Evolutionary conservation across 2,113 vertebrate genomes (phyloP).

Genomic region (Scopus umbretta): DNA sequence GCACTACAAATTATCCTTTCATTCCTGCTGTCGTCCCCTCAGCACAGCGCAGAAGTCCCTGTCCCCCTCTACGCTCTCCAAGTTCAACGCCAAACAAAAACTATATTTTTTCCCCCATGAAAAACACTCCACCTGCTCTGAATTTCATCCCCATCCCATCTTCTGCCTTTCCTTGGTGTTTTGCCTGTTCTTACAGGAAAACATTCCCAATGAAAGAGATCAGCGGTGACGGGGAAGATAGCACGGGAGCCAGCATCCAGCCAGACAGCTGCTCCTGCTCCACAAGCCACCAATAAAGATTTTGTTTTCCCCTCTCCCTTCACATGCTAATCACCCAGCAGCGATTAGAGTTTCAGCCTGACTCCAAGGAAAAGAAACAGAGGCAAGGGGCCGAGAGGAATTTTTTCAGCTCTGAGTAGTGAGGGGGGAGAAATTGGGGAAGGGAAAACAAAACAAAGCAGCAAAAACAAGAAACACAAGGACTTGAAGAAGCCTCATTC

Average conservation of each 20-base stretch:
- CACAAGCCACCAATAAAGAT: slow-evolving; percentile 11
- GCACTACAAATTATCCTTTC: slow-evolving; percentile 67
- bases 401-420: background rate
- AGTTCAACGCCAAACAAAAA: background rate
- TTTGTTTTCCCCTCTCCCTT: slow-evolving; percentile 25
- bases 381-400: background rate
- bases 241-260: background rate
- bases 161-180: background rate
- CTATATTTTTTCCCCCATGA: fast-evolving
- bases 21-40: background rate
- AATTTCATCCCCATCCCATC: background rate
- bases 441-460: background rate
- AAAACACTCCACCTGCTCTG: background rate
- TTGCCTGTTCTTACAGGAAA: background rate
- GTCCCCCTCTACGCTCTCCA: background rate
- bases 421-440: background rate
- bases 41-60: background rate
- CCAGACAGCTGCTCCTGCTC: slow-evolving; percentile 3
- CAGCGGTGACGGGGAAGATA: background rate
- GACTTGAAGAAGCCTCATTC: slow-evolving; percentile 9
- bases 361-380: background rate
- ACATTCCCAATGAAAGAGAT: background rate
- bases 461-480: background rate
- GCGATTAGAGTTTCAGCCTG: background rate
- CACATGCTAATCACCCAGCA: slow-evolving; percentile 20